phyloP scores from a whole-genome alignment of 1,140 invertebrate species.

The Acromyrmex heyeri region DNA sequence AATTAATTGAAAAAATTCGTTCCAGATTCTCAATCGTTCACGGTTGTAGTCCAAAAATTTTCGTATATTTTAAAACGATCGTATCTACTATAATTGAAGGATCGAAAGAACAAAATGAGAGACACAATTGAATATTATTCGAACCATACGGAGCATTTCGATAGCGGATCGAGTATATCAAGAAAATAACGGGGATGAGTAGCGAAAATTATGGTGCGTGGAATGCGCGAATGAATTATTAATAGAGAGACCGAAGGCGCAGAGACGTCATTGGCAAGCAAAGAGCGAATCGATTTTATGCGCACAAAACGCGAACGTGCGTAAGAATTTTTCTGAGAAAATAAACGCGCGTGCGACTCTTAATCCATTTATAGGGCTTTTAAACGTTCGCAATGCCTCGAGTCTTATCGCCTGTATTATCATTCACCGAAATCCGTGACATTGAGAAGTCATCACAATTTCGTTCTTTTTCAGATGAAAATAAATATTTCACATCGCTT shows the following conservation, averaged over 20 bases:
- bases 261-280: constrained; percentile 25
- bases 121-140: background rate
- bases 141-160: background rate
- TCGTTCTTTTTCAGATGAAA: background rate
- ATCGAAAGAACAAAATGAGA: background rate
- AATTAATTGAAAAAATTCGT: constrained; percentile 23
- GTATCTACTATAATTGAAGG: background rate
- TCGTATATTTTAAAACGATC: background rate
- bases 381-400: background rate
- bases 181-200: constrained; percentile 34
- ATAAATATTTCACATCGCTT: background rate
- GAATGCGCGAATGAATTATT: constrained; percentile 78
- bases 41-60: background rate
- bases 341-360: background rate
- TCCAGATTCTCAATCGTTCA: background rate
- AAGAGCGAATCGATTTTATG: constrained; percentile 63
- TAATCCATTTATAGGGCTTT: constrained; percentile 2
- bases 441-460: background rate
- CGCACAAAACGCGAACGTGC: constrained; percentile 18
- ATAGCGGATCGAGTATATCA: background rate
- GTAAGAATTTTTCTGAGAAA: constrained; percentile 15
- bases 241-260: constrained; percentile 66
- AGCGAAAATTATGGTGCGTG: constrained; percentile 66
- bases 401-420: background rate
- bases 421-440: background rate